phyloP scores from a whole-genome alignment of 2,888 invertebrate genomes.

The Sepiola atlantica region DNA sequence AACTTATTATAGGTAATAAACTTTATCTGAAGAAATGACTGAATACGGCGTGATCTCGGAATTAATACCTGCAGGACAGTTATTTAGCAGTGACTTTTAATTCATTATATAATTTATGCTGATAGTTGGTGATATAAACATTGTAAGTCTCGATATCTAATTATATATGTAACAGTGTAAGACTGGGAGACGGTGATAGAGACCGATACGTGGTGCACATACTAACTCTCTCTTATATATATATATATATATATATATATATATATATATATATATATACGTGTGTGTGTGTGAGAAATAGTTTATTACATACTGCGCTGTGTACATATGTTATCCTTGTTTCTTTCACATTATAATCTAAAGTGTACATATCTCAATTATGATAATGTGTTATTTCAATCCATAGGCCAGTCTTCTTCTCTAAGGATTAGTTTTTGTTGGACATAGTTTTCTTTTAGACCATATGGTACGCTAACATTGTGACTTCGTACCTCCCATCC shows the following conservation, averaged over 20 bases:
- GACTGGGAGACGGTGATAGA: not conserved
- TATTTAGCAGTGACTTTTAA: too few relatives aligned
- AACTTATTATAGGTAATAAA: too few relatives aligned
- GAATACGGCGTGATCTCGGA: too few relatives aligned
- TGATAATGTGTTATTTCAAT: not conserved
- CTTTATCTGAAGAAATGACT: too few relatives aligned
- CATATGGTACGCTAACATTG: conserved; percentile 19
- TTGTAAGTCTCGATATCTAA: not conserved
- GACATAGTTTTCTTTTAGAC: not conserved
- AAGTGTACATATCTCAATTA: not conserved
- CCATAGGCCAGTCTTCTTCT: not conserved
- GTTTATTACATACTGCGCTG: too few relatives aligned
- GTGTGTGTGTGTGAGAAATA: not conserved
- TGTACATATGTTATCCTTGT: not conserved
- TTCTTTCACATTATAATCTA: not conserved
- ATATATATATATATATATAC: not conserved
- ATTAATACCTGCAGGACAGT: too few relatives aligned
- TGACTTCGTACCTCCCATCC: not conserved
- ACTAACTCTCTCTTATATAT: not conserved
- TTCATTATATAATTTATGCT: not conserved
- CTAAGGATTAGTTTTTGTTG: not conserved
- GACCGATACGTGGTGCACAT: not conserved
- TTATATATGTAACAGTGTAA: not conserved
- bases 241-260: conserved; percentile 6
- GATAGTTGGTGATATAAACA: not conserved